Conservation (phyloP, 2,797 vertebrate genomes). For the Rhynchonycteris naso region DNA sequence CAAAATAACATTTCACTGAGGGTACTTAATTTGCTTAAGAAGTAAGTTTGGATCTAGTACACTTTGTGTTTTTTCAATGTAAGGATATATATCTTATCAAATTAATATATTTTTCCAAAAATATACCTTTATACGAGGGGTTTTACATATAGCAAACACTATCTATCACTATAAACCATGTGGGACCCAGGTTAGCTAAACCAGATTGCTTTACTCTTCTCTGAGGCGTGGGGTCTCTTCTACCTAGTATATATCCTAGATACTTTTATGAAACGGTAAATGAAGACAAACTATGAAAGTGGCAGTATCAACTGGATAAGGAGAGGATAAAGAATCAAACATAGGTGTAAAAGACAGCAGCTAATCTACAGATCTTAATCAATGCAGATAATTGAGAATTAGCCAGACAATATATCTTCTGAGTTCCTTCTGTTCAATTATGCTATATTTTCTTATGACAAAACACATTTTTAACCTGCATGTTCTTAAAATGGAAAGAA, state of each 20-base stretch:
- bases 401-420: neutral
- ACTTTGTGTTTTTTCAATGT: neutral
- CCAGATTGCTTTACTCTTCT: neutral
- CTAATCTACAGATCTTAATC: neutral
- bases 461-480: slow-evolving; percentile 1
- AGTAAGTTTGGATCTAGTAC: neutral
- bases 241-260: neutral
- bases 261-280: neutral
- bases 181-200: neutral
- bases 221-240: slow-evolving; percentile 2
- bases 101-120: slow-evolving; percentile 38
- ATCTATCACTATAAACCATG: neutral
- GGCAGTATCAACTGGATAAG: neutral
- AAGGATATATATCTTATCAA: neutral
- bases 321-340: neutral
- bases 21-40: slow-evolving; percentile 22
- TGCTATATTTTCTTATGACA: neutral
- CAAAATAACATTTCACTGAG: slow-evolving; percentile 28
- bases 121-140: neutral
- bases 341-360: neutral
- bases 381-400: neutral
- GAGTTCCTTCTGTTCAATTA: slow-evolving; percentile 13
- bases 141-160: slow-evolving; percentile 1
- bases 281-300: neutral
- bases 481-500: slow-evolving; percentile 45